These are phyloP conservation scores for Crotalus horridus DNA, from an alignment of 2,113 vertebrate genomes.

Conservation along the genomic window DNA sequence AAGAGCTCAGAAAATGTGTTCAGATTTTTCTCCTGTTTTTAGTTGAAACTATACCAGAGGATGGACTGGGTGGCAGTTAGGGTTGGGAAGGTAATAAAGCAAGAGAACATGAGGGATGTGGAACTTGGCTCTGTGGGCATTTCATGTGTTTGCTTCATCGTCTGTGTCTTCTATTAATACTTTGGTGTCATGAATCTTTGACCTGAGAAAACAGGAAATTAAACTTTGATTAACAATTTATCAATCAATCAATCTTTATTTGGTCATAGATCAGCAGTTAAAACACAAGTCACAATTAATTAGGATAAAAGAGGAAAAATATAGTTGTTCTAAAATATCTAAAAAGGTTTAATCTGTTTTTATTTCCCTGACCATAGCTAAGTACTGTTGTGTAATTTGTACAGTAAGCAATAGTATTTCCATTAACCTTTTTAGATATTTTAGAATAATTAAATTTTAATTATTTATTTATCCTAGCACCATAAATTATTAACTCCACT, in stretches of 20 bases:
- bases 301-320: not conserved
- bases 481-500: not conserved
- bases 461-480: not conserved
- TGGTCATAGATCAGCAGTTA: not conserved
- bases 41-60: conserved; percentile 74
- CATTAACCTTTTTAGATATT: not conserved
- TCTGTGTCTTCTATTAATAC: conserved; percentile 98
- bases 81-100: conserved; percentile 63
- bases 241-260: not conserved
- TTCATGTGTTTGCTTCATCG: conserved; percentile 94
- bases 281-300: not conserved
- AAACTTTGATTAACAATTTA: conserved; percentile 6
- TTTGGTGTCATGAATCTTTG: conserved; percentile 92
- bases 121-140: conserved; percentile 53
- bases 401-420: not conserved
- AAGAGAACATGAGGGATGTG: conserved; percentile 66
- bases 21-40: conserved; percentile 72
- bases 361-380: not conserved
- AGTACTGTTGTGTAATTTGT: not conserved
- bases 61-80: conserved; percentile 61
- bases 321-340: not conserved
- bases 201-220: conserved; percentile 68
- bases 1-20: conserved; percentile 74
- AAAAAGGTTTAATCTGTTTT: not conserved
- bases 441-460: not conserved